phyloP scores from a whole-genome alignment of 2,888 invertebrate genomes.

The Mythimna ferrago region DNA sequence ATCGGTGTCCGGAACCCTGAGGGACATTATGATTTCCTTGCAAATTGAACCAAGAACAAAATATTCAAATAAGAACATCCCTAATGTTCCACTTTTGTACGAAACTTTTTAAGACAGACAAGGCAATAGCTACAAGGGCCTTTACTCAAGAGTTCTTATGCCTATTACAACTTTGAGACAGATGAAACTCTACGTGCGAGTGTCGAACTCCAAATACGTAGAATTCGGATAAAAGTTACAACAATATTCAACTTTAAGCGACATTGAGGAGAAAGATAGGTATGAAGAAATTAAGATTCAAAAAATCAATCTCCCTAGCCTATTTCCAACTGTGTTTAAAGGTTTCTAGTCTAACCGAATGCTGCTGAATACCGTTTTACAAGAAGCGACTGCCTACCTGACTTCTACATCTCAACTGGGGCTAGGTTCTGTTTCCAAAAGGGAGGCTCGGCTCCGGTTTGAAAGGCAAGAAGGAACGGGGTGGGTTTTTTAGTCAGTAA shows the following conservation, averaged over 20 bases:
- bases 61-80: constrained; percentile 53
- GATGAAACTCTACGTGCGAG: constrained; percentile 10
- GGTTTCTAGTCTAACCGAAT: no score
- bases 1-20: constrained; percentile 41
- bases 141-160: constrained; percentile 53
- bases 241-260: constrained; percentile 16
- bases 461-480: no score
- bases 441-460: no score
- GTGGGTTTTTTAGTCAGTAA: no score
- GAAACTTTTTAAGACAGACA: constrained; percentile 51
- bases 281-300: not conserved
- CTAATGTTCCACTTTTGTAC: constrained; percentile 42
- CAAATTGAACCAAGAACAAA: constrained; percentile 44
- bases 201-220: not conserved
- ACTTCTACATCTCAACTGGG: no score
- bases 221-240: constrained; percentile 29
- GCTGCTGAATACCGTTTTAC: no score
- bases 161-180: constrained; percentile 34
- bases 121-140: constrained; percentile 44
- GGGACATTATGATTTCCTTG: constrained; percentile 55
- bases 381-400: no score
- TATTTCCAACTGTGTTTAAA: no score
- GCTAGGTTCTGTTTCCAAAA: no score
- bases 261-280: not conserved
- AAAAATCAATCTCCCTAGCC: no score